phyloP scores from a whole-genome alignment of 1,140 invertebrate species.

The Fopius arisanus region DNA sequence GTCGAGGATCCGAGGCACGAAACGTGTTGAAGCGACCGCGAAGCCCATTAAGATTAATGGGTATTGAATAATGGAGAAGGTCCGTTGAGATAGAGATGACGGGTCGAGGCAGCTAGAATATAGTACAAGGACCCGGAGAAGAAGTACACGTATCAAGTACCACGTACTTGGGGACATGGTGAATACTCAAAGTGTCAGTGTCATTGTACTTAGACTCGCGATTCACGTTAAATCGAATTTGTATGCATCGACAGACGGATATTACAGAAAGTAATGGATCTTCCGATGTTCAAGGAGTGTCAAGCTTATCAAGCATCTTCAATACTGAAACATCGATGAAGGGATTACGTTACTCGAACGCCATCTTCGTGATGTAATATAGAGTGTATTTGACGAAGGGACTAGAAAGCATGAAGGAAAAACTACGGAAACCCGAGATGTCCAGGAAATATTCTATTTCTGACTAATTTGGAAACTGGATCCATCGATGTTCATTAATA shows the following conservation, averaged over 20 bases:
- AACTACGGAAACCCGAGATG: background rate
- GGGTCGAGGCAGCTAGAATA: background rate
- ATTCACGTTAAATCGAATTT: background rate
- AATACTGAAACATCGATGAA: background rate
- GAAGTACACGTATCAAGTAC: background rate
- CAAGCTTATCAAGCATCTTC: background rate
- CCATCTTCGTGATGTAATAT: background rate
- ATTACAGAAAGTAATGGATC: slow-evolving; percentile 26
- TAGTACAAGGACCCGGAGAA: background rate
- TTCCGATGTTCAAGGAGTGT: background rate
- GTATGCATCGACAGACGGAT: slow-evolving; percentile 7
- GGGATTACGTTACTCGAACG: background rate
- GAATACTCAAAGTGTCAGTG: background rate
- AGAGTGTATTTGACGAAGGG: background rate
- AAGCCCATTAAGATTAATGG: slow-evolving; percentile 56
- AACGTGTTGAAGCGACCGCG: slow-evolving; percentile 48
- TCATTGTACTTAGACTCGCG: background rate
- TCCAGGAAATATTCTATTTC: background rate
- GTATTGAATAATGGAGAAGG: slow-evolving; percentile 48
- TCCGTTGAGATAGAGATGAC: slow-evolving; percentile 35
- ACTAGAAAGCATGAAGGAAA: background rate
- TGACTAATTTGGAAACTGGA: background rate
- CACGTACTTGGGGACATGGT: background rate
- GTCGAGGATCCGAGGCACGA: slow-evolving; percentile 37
- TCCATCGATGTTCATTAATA: too few relatives aligned